Percentiles rank a stretch among this genome's conserved stretches.
Evolutionary conservation across 2,113 vertebrate genomes (phyloP).

Genomic region (Xiphophorus couchianus): DNA sequence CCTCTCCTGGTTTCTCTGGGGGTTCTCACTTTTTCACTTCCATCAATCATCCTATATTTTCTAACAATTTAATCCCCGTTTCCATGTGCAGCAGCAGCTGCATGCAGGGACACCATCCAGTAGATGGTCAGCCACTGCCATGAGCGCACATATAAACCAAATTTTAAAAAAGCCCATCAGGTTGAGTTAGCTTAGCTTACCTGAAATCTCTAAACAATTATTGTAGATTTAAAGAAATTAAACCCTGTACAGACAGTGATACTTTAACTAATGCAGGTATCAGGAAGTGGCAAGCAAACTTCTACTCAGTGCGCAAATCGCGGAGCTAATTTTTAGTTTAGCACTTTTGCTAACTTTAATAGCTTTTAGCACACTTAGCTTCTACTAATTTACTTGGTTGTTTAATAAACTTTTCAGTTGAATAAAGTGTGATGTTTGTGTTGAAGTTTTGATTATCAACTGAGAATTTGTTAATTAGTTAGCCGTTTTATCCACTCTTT

Average conservation of each 20-base stretch:
- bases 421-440: no score
- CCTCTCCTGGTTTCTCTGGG: conserved; percentile 42
- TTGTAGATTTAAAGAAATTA: background rate
- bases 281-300: no score
- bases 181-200: background rate
- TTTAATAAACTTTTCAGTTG: no score
- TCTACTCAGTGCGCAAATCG: no score
- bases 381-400: no score
- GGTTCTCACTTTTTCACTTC: conserved; percentile 29
- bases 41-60: conserved; percentile 62
- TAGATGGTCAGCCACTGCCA: conserved; percentile 14
- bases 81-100: conserved; percentile 11
- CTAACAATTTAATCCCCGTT: conserved; percentile 45
- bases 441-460: background rate
- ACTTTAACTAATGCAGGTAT: no score
- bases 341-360: no score
- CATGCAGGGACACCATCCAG: background rate
- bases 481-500: no score
- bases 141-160: conserved; percentile 1
- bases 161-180: background rate
- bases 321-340: no score
- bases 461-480: no score
- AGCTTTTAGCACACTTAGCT: no score
- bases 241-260: background rate
- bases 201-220: background rate